A percentile compares a stretch with the other conserved stretches of the same genome.
These are phyloP conservation scores for Chloroceryle inda DNA, from an alignment of 2,797 vertebrate species.

Conservation along the genomic window DNA sequence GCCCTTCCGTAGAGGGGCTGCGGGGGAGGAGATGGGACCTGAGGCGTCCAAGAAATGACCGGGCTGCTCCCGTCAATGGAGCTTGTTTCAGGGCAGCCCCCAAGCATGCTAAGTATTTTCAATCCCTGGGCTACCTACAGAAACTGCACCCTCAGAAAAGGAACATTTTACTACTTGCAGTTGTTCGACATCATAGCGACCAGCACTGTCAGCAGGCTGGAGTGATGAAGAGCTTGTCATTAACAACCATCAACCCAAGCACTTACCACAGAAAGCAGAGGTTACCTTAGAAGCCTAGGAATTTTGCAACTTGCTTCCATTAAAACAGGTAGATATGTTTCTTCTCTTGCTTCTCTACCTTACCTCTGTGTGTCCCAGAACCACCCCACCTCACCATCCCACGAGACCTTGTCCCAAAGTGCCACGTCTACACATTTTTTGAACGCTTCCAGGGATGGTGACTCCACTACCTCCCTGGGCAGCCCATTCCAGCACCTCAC, in stretches of 20 bases:
- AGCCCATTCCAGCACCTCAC: too few relatives aligned
- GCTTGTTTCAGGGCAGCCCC: accelerated
- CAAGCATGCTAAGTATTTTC: accelerated
- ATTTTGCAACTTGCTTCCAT: background rate
- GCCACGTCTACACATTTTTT: too few relatives aligned
- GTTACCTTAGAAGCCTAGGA: background rate
- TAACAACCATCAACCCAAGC: background rate
- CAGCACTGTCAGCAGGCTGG: background rate
- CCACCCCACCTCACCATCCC: too few relatives aligned
- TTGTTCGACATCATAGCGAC: background rate
- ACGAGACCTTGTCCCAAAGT: too few relatives aligned
- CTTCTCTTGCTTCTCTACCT: background rate
- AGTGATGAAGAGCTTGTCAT: background rate
- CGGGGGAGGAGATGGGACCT: background rate
- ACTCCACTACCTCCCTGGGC: too few relatives aligned
- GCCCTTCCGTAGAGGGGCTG: accelerated
- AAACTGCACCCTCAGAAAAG: background rate
- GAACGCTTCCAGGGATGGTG: too few relatives aligned
- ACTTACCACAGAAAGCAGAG: background rate
- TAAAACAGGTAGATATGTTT: background rate
- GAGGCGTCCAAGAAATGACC: background rate
- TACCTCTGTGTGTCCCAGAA: background rate
- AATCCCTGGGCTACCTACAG: background rate
- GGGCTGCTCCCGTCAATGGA: accelerated
- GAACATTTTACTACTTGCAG: background rate